phyloP scores from a whole-genome alignment of 2,888 invertebrate species.

The Andricus quercusramuli region DNA sequence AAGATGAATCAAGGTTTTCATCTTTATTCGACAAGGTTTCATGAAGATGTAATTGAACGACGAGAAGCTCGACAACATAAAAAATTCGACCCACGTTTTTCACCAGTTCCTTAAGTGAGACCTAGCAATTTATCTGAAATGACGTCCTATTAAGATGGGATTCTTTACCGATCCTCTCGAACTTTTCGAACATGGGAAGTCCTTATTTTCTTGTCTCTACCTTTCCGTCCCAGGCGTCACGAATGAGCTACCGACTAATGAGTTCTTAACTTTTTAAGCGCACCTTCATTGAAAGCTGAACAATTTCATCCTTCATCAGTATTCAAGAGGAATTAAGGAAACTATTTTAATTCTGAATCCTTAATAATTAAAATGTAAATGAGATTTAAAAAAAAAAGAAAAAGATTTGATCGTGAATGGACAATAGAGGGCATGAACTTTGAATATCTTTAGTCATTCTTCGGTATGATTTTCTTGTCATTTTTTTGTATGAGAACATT shows the following conservation, averaged over 20 bases:
- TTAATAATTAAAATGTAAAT: background rate
- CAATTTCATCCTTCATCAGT: background rate
- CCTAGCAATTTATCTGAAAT: conserved; percentile 39
- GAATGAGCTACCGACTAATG: conserved; percentile 30
- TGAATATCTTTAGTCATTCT: too few relatives aligned
- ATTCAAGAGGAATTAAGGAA: background rate
- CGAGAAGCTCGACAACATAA: conserved; percentile 9
- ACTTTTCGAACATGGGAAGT: conserved; percentile 35
- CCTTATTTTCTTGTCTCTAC: conserved; percentile 40
- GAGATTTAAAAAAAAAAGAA: too few relatives aligned
- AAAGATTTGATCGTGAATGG: too few relatives aligned
- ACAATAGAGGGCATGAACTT: too few relatives aligned
- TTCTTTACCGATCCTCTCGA: conserved; percentile 40
- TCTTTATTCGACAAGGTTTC: conserved; percentile 26
- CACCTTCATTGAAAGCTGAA: conserved; percentile 10
- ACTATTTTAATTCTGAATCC: background rate
- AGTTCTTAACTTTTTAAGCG: conserved; percentile 26
- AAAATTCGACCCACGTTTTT: conserved; percentile 38
- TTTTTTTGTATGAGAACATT: too few relatives aligned
- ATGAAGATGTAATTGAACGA: conserved; percentile 13
- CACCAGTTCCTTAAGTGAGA: conserved; percentile 39
- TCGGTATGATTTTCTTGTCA: too few relatives aligned
- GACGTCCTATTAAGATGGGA: conserved; percentile 40
- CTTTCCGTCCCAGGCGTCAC: conserved; percentile 32
- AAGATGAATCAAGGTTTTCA: conserved; percentile 15